phyloP scores from a whole-genome alignment of 2,113 vertebrate species.

The Cyphomyrus discorhynchus region DNA sequence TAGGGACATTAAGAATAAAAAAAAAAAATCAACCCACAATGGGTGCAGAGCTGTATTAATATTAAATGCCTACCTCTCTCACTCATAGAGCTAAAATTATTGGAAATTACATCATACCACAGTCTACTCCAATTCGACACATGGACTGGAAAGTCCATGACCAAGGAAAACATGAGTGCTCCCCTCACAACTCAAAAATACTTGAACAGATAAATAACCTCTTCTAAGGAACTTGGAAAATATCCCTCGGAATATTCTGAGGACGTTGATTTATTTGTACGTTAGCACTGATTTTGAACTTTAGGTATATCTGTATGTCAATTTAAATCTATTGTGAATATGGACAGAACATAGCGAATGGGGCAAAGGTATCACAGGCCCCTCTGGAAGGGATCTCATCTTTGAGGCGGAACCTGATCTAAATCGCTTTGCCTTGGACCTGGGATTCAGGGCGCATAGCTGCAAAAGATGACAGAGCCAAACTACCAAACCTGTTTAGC shows the following conservation, averaged over 20 bases:
- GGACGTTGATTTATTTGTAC: background rate
- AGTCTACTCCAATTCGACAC: background rate
- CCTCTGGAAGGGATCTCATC: too few relatives aligned
- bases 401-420: too few relatives aligned
- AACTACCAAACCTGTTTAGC: background rate
- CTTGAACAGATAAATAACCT: background rate
- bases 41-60: background rate
- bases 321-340: background rate
- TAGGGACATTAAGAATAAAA: background rate
- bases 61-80: background rate
- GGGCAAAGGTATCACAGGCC: background rate
- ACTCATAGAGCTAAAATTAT: background rate
- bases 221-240: background rate
- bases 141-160: background rate
- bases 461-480: background rate
- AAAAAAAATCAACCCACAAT: background rate
- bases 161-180: background rate
- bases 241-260: background rate
- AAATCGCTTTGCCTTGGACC: background rate
- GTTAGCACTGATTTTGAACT: background rate
- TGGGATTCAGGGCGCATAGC: background rate
- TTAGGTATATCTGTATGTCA: too few relatives aligned
- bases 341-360: background rate
- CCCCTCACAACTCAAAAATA: background rate
- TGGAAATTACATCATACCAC: background rate